phyloP scores from a whole-genome alignment of 2,888 invertebrate genomes.

The Agrotis puta region DNA sequence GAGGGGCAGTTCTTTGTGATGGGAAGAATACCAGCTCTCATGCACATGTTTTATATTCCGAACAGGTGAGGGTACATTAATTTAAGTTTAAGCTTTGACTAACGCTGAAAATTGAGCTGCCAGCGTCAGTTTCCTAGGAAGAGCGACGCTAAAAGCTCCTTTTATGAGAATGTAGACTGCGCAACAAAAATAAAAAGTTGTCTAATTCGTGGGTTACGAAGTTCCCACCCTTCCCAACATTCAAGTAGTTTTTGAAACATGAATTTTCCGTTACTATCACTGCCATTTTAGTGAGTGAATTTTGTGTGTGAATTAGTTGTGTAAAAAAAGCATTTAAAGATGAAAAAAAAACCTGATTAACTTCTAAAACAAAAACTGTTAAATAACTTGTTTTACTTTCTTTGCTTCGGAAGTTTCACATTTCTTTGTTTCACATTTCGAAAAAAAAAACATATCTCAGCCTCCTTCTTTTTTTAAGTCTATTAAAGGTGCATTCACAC shows the following conservation, averaged over 20 bases:
- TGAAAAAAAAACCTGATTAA: no score
- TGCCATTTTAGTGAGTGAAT: not conserved
- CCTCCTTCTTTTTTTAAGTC: no score
- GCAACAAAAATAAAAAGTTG: not conserved
- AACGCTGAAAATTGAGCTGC: not conserved
- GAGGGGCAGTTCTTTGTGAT: conserved; percentile 93
- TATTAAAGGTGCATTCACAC: no score
- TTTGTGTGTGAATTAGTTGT: no score
- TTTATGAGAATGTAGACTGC: not conserved
- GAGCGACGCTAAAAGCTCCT: not conserved
- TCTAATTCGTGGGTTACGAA: not conserved
- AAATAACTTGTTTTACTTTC: no score
- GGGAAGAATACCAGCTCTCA: conserved; percentile 89
- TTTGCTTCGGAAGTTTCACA: no score
- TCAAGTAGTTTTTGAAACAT: not conserved
- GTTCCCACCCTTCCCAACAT: no score
- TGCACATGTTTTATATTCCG: conserved; percentile 93
- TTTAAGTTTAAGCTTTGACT: not conserved
- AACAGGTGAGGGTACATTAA: conserved; percentile 91
- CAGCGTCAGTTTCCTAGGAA: not conserved
- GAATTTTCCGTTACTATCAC: no score
- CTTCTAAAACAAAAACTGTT: no score
- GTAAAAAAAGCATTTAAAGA: no score
- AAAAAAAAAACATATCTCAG: no score
- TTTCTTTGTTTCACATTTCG: no score